Evolutionary conservation across 2,113 vertebrate genomes (phyloP).

Genomic region (Rhinoptilus africanus): DNA sequence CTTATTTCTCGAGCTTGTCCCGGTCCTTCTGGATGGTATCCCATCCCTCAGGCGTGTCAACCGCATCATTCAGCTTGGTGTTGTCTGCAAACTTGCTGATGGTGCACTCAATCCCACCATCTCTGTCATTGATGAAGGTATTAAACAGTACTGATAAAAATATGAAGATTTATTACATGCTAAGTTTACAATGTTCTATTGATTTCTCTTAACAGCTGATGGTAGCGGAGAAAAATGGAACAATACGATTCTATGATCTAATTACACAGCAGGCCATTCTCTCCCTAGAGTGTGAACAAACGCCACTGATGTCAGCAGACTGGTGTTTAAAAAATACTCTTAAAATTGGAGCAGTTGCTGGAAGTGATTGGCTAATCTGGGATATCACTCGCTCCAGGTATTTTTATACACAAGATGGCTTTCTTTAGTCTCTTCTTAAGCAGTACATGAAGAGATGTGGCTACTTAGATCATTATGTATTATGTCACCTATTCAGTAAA

Average conservation of each 20-base stretch:
- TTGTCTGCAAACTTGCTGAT: background rate
- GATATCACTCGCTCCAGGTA: constrained; percentile 95
- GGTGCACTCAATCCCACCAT: background rate
- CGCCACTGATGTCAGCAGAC: constrained; percentile 90
- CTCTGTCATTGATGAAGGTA: background rate
- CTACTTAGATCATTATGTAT: background rate
- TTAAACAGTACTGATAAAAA: background rate
- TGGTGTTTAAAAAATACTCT: constrained; percentile 95
- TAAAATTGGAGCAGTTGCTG: constrained; percentile 93
- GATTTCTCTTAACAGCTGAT: constrained; percentile 81
- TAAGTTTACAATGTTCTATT: background rate
- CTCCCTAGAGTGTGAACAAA: constrained; percentile 89
- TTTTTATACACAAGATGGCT: background rate
- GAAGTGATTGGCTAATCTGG: constrained; percentile 95
- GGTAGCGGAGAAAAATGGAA: constrained; percentile 95
- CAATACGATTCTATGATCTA: constrained; percentile 92
- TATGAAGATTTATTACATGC: background rate
- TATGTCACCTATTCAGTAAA: background rate
- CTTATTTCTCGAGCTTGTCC: background rate
- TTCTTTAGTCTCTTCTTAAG: background rate
- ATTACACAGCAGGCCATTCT: constrained; percentile 91
- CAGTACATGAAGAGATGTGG: background rate
- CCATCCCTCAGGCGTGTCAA: background rate
- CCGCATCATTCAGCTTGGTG: background rate
- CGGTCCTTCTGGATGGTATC: background rate